A percentile compares a stretch with the other conserved stretches of the same genome.
phyloP scores from a whole-genome alignment of 2,888 invertebrate genomes.

The Tethea ocularis region DNA sequence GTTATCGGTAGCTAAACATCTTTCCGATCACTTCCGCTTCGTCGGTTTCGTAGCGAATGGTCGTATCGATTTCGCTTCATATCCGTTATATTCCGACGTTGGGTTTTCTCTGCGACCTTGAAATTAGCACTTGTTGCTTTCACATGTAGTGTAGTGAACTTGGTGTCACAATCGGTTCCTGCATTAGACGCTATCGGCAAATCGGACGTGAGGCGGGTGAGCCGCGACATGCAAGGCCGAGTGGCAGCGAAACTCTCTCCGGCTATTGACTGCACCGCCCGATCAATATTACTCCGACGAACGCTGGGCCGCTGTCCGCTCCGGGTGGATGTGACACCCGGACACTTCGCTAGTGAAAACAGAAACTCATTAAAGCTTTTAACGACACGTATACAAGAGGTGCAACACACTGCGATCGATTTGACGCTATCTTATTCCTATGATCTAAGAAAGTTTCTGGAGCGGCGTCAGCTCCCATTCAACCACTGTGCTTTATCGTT shows the following conservation, averaged over 20 bases:
- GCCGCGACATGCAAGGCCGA: slow-evolving; percentile 46
- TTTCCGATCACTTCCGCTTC: slow-evolving; percentile 53
- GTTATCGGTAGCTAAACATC: slow-evolving; percentile 51
- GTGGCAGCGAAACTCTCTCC: slow-evolving; percentile 58
- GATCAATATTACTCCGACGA: slow-evolving; percentile 63
- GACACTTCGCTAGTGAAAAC: slow-evolving; percentile 62
- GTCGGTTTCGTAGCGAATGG: slow-evolving; percentile 31
- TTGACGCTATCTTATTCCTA: slow-evolving; percentile 47
- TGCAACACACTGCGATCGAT: slow-evolving; percentile 47
- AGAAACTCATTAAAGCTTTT: slow-evolving; percentile 67
- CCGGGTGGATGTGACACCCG: slow-evolving; percentile 43
- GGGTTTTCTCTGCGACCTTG: slow-evolving; percentile 58
- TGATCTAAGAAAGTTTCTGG: slow-evolving; percentile 56
- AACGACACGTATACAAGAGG: slow-evolving; percentile 57
- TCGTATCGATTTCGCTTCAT: slow-evolving; percentile 30
- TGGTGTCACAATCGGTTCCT: slow-evolving; percentile 53
- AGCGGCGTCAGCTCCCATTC: slow-evolving; percentile 23
- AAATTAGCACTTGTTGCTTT: slow-evolving; percentile 74
- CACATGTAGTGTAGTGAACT: slow-evolving; percentile 45
- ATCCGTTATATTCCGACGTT: slow-evolving; percentile 39
- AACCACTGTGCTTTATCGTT: slow-evolving; percentile 18
- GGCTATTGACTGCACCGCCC: slow-evolving; percentile 53
- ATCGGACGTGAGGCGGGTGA: slow-evolving; percentile 52
- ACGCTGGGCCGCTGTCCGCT: slow-evolving; percentile 31
- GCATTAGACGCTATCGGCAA: slow-evolving; percentile 62